Conservation (phyloP, 2,113 vertebrate species). For the Clupea harengus region DNA sequence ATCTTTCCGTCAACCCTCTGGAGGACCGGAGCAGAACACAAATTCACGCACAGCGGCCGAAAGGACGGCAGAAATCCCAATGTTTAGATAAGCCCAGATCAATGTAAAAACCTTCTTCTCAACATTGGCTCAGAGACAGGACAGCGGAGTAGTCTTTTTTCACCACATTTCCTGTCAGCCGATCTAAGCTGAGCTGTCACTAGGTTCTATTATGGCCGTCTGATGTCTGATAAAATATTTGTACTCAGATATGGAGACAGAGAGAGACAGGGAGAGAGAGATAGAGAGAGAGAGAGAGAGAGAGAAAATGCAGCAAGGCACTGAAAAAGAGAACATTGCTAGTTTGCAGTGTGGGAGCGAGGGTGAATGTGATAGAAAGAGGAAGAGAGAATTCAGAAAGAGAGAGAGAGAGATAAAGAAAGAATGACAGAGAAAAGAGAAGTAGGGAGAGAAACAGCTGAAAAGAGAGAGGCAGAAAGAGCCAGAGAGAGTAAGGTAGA, state of each 20-base stretch:
- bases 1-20: too few relatives aligned
- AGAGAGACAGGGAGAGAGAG: not conserved
- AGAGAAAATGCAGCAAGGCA: not conserved
- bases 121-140: constrained; percentile 8
- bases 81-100: constrained; percentile 27
- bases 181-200: constrained; percentile 28
- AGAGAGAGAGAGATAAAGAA: not conserved
- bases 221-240: constrained; percentile 36
- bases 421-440: not conserved
- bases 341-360: not conserved
- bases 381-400: not conserved
- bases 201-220: constrained; percentile 7
- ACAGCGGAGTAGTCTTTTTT: not conserved
- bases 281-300: not conserved
- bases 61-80: not conserved
- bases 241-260: constrained; percentile 28
- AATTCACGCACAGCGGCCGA: not conserved
- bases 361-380: not conserved
- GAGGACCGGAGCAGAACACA: too few relatives aligned
- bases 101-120: constrained; percentile 16
- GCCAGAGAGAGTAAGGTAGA: not conserved
- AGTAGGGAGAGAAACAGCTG: not conserved
- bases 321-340: not conserved
- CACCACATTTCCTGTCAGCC: constrained; percentile 22
- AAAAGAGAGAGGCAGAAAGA: not conserved